A percentile compares a stretch with the other conserved stretches of the same genome.
Conservation (phyloP, 2,113 vertebrate genomes). For the Notiomystis cincta region DNA sequence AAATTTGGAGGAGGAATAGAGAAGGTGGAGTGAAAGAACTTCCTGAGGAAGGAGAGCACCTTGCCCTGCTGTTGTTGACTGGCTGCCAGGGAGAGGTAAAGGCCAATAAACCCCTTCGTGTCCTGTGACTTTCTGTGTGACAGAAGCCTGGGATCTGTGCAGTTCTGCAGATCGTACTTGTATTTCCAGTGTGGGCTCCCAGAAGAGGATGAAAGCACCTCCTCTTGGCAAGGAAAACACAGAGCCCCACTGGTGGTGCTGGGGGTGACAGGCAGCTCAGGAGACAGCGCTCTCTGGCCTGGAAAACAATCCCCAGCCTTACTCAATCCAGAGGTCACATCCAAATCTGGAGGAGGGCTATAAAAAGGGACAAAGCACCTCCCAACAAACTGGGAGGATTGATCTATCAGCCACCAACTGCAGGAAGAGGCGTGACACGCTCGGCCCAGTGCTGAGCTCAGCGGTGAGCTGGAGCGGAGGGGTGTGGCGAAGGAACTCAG, state of each 20-base stretch:
- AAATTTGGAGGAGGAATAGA: not conserved
- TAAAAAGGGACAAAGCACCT: not conserved
- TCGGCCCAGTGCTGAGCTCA: accelerated
- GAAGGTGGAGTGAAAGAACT: not conserved
- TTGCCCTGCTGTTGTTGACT: accelerated
- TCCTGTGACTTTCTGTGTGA: not conserved
- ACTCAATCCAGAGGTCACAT: not conserved
- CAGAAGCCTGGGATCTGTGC: not conserved
- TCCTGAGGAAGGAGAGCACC: not conserved
- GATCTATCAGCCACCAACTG: not conserved
- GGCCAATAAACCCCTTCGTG: not conserved
- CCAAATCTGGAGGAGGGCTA: not conserved
- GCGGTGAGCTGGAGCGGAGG: accelerated
- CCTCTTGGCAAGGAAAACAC: not conserved
- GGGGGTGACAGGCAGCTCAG: not conserved
- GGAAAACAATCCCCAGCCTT: not conserved
- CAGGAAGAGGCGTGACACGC: accelerated
- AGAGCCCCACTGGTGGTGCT: not conserved
- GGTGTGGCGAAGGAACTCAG: accelerated
- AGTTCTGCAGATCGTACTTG: accelerated
- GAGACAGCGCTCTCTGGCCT: not conserved
- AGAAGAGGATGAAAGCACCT: not conserved
- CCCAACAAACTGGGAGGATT: not conserved
- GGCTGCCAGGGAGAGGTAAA: not conserved
- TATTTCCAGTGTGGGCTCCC: not conserved